Conservation (phyloP, 1,140 invertebrate species). For the Ips typographus region DNA sequence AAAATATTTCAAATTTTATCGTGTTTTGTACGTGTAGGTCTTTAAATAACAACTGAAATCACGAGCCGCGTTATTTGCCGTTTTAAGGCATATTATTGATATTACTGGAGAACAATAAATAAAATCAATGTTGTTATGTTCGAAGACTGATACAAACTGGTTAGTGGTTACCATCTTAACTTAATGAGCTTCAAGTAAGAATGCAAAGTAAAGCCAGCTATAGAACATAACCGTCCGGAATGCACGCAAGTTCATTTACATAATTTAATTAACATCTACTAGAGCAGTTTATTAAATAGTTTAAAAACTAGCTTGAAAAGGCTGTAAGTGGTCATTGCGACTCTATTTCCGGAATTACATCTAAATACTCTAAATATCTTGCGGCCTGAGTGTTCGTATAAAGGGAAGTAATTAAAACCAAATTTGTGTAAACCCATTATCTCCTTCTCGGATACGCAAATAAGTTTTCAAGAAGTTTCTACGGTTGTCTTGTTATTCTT, state of each 20-base stretch:
- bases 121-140: slow-evolving; percentile 8
- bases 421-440: slow-evolving; percentile 21
- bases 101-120: slow-evolving; percentile 5
- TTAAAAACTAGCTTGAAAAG: not conserved
- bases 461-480: slow-evolving; percentile 11
- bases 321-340: not conserved
- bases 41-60: not conserved
- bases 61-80: not conserved
- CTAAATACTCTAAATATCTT: not conserved
- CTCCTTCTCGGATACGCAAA: slow-evolving; percentile 6
- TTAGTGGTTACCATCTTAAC: slow-evolving; percentile 7
- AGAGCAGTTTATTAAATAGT: not conserved
- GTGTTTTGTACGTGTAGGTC: not conserved
- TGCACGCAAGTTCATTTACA: not conserved
- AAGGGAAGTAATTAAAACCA: slow-evolving; percentile 7
- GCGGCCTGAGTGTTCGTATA: not conserved
- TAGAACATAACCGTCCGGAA: not conserved
- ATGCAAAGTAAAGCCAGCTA: slow-evolving; percentile 1
- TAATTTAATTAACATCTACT: not conserved
- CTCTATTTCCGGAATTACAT: not conserved
- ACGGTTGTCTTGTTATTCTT: not conserved
- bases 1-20: not conserved
- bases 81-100: not conserved
- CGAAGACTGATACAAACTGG: slow-evolving; percentile 15
- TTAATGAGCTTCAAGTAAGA: slow-evolving; percentile 4